Conservation (phyloP, 2,797 vertebrate species). For the Synanceia verrucosa region DNA sequence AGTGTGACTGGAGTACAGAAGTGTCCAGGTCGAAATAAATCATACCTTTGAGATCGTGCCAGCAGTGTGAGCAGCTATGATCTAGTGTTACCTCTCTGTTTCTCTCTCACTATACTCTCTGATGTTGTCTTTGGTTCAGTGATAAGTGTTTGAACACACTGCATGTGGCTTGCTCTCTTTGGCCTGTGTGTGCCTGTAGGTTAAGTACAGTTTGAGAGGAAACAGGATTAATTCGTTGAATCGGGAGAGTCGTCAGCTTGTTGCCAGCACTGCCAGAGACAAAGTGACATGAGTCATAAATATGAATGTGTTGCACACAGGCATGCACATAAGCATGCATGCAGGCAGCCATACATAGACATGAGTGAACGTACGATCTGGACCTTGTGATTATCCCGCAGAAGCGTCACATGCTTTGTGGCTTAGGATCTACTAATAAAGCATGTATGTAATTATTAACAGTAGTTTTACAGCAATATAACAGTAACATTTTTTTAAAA, state of each 20-base stretch:
- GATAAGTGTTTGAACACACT: conserved; percentile 48
- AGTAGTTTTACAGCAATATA: neutral
- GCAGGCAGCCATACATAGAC: neutral
- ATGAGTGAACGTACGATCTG: conserved; percentile 18
- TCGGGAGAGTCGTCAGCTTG: conserved; percentile 59
- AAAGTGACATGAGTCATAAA: conserved; percentile 55
- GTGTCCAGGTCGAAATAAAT: conserved; percentile 42
- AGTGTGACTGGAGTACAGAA: neutral
- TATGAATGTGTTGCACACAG: neutral
- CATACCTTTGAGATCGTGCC: conserved; percentile 38
- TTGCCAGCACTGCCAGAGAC: conserved; percentile 41
- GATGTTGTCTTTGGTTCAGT: conserved; percentile 49
- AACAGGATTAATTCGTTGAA: conserved; percentile 62
- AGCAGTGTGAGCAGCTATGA: conserved; percentile 36
- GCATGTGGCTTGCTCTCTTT: conserved; percentile 17
- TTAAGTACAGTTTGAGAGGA: conserved; percentile 47
- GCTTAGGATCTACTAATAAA: neutral
- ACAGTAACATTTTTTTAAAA: neutral
- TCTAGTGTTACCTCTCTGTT: conserved; percentile 37
- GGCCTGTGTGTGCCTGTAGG: conserved; percentile 11
- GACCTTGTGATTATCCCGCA: conserved; percentile 18
- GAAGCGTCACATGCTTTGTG: conserved; percentile 5
- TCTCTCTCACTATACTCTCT: conserved; percentile 20
- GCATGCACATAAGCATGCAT: neutral
- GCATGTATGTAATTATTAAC: neutral